A percentile compares a stretch with the other conserved stretches of the same genome.
These are phyloP conservation scores for Mythimna vitellina DNA, from an alignment of 2,888 invertebrate species.

Conservation along the genomic window DNA sequence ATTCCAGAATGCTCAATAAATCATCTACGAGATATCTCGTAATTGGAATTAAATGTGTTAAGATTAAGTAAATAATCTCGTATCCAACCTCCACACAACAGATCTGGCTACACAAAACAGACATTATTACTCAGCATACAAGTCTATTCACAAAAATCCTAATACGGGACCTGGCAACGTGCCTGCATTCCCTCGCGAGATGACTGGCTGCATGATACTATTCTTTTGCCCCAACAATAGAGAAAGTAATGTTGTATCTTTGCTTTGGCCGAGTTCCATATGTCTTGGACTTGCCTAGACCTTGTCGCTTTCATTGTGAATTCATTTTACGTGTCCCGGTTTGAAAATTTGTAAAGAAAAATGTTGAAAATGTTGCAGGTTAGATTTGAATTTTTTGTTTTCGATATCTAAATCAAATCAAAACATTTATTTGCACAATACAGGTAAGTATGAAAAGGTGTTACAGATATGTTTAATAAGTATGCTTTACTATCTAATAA, in stretches of 20 bases:
- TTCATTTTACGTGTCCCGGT: constrained; percentile 1
- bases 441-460: too few relatives aligned
- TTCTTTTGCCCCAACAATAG: constrained; percentile 39
- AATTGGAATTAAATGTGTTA: too few relatives aligned
- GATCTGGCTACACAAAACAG: constrained; percentile 4
- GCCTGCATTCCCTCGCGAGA: constrained; percentile 39
- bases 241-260: constrained; percentile 39
- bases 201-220: constrained; percentile 46
- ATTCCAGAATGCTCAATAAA: too few relatives aligned
- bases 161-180: constrained; percentile 40
- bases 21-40: too few relatives aligned
- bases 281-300: constrained; percentile 4
- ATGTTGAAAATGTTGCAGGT: background rate
- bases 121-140: constrained; percentile 18
- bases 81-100: background rate
- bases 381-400: background rate
- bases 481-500: too few relatives aligned
- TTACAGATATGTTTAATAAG: too few relatives aligned
- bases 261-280: constrained; percentile 47
- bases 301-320: constrained; percentile 33
- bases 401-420: too few relatives aligned
- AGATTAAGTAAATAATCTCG: background rate
- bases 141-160: constrained; percentile 14
- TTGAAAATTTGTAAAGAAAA: background rate
- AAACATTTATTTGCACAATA: too few relatives aligned